phyloP scores from a whole-genome alignment of 2,888 invertebrate genomes.

The Scrobipalpa costella region DNA sequence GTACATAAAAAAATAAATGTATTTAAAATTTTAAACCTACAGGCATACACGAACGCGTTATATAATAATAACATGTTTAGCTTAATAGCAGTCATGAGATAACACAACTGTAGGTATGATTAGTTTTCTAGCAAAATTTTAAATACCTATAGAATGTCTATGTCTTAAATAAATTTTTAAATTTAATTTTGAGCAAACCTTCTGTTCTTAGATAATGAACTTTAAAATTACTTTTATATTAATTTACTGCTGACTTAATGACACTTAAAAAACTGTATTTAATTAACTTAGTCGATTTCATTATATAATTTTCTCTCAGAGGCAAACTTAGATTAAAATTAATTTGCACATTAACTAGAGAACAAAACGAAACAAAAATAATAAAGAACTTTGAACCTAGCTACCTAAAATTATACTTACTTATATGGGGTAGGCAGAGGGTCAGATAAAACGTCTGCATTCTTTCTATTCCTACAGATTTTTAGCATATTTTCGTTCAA shows the following conservation, averaged over 20 bases:
- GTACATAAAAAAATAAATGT: no score
- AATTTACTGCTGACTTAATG: constrained; percentile 6
- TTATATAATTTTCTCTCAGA: background rate
- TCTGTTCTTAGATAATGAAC: constrained; percentile 3
- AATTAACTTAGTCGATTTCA: background rate
- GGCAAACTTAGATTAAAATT: background rate
- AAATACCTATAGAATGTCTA: background rate
- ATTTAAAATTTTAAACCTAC: no score
- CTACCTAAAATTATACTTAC: background rate
- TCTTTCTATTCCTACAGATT: no score
- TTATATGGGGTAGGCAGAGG: no score
- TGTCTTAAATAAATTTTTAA: background rate
- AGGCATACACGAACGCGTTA: no score
- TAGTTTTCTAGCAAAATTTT: no score
- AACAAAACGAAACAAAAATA: background rate
- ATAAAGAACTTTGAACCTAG: background rate
- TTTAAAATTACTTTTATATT: constrained; percentile 7
- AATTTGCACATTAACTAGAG: background rate
- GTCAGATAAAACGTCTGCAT: no score
- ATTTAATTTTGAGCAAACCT: background rate
- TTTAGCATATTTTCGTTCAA: no score
- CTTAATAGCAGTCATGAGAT: no score
- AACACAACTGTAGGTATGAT: no score
- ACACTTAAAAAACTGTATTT: background rate
- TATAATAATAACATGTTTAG: no score